Percentiles rank a stretch among this genome's conserved stretches.
These are phyloP conservation scores for Mirounga angustirostris DNA, from an alignment of 2,113 vertebrate species.

Conservation along the genomic window DNA sequence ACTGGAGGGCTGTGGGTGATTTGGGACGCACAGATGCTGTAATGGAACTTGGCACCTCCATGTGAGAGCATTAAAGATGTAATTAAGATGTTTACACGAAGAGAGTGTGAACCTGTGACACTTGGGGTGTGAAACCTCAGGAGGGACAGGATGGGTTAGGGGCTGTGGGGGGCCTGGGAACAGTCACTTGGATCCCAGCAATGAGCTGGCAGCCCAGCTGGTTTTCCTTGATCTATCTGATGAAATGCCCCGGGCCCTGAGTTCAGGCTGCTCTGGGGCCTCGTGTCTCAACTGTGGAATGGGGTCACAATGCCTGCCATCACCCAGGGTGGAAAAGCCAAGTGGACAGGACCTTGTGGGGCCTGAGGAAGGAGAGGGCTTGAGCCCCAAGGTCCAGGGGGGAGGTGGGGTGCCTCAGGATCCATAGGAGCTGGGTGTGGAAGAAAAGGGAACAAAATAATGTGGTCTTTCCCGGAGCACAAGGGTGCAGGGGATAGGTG, in stretches of 20 bases:
- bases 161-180: not conserved
- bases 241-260: not conserved
- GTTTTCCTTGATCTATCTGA: not conserved
- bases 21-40: constrained; percentile 72
- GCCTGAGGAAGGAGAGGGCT: not conserved
- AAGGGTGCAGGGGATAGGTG: not conserved
- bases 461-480: not conserved
- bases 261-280: not conserved
- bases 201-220: not conserved
- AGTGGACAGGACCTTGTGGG: not conserved
- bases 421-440: not conserved
- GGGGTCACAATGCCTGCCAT: not conserved
- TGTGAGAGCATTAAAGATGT: constrained; percentile 79
- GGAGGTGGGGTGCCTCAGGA: not conserved
- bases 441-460: not conserved
- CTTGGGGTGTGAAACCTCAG: constrained; percentile 17
- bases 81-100: constrained; percentile 75
- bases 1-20: constrained; percentile 63
- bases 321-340: not conserved
- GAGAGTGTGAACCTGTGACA: constrained; percentile 59
- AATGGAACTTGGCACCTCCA: constrained; percentile 70
- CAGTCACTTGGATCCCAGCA: not conserved
- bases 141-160: not conserved
- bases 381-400: not conserved
- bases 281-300: not conserved